Percentiles rank a stretch among this genome's conserved stretches.
phyloP scores from a whole-genome alignment of 2,888 invertebrate species.

The Flexamia atlantica region DNA sequence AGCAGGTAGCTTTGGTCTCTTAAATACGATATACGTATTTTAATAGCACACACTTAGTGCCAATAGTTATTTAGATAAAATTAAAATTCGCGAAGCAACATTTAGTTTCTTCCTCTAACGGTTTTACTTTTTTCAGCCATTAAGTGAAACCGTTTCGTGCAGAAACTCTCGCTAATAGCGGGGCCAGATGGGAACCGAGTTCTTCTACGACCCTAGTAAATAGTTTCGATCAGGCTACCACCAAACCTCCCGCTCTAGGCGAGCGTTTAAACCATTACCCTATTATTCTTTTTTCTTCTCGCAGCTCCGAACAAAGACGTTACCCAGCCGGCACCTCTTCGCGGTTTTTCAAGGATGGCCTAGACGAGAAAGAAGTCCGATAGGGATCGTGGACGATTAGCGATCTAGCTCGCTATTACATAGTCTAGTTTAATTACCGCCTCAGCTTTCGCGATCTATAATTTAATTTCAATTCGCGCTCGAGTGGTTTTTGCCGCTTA shows the following conservation, averaged over 20 bases:
- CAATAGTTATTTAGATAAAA: too few species aligned
- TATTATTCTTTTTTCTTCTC: conserved; percentile 24
- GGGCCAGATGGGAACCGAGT: conserved; percentile 3
- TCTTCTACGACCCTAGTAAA: not conserved
- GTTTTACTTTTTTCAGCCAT: not conserved
- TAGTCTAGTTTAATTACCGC: conserved; percentile 46
- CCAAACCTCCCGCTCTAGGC: conserved; percentile 10
- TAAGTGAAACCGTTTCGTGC: not conserved
- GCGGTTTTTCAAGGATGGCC: conserved; percentile 21
- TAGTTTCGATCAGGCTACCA: conserved; percentile 13
- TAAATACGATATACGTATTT: too few species aligned
- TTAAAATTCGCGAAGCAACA: not conserved
- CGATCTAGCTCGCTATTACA: conserved; percentile 36
- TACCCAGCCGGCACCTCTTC: not conserved
- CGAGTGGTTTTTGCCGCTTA: conserved; percentile 22
- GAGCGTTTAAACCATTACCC: conserved; percentile 27
- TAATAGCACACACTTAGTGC: too few species aligned
- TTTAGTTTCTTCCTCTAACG: not conserved
- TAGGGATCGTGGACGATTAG: conserved; percentile 26
- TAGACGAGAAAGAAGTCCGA: conserved; percentile 51
- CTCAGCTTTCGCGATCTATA: conserved; percentile 32
- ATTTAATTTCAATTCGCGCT: conserved; percentile 51
- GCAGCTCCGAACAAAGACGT: conserved; percentile 32
- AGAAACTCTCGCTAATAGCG: conserved; percentile 23
- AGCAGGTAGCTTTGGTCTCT: too few species aligned